A percentile compares a stretch with the other conserved stretches of the same genome.
These are phyloP conservation scores for Mycalesis mineus DNA, from an alignment of 2,888 invertebrate genomes.

Conservation along the genomic window DNA sequence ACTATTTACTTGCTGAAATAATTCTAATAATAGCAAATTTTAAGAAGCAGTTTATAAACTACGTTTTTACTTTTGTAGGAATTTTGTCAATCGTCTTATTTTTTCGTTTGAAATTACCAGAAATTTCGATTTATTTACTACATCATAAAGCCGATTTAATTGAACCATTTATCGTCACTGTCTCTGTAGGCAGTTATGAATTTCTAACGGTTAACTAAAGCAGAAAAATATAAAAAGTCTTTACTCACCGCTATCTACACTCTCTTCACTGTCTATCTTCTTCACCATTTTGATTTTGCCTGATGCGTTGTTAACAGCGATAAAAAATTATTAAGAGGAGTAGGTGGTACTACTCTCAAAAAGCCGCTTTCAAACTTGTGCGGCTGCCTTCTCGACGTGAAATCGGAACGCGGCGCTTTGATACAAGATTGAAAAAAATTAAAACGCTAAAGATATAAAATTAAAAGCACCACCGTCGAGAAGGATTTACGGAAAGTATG, in stretches of 20 bases:
- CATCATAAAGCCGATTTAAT: neutral
- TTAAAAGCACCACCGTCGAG: constrained; percentile 71
- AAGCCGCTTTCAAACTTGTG: constrained; percentile 77
- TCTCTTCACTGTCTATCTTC: constrained; percentile 74
- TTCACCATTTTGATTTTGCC: constrained; percentile 73
- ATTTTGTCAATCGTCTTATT: no score
- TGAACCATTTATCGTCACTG: neutral
- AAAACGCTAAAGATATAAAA: constrained; percentile 58
- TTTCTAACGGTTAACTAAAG: neutral
- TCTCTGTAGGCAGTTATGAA: neutral
- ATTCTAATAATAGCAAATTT: neutral
- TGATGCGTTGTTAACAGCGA: constrained; percentile 64
- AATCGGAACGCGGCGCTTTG: constrained; percentile 68
- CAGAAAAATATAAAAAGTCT: constrained; percentile 32
- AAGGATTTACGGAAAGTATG: constrained; percentile 70
- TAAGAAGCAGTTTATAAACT: neutral
- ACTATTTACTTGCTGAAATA: neutral
- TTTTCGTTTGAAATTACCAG: no score
- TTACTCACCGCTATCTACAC: constrained; percentile 76
- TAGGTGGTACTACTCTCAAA: constrained; percentile 72
- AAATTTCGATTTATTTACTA: no score
- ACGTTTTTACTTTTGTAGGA: neutral
- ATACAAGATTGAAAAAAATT: constrained; percentile 53
- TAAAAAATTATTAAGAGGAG: constrained; percentile 56
- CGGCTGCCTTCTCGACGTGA: constrained; percentile 75